A percentile compares a stretch with the other conserved stretches of the same genome.
phyloP scores from a whole-genome alignment of 92 coral and sea anemone species.

The Pocillopora grandis region DNA sequence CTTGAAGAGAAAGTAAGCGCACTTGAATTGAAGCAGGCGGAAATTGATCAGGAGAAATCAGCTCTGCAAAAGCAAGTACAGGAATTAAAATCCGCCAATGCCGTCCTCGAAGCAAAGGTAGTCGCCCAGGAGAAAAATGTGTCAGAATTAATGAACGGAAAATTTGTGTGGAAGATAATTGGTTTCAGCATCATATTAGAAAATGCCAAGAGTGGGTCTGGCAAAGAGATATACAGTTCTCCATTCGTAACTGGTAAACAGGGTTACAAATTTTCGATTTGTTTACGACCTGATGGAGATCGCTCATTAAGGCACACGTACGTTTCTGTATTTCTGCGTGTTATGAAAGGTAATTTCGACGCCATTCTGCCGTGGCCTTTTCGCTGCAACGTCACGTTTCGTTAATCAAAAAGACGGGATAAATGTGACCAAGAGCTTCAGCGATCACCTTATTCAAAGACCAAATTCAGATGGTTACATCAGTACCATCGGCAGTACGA shows the following conservation, averaged over 20 bases:
- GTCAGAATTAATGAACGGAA: background rate
- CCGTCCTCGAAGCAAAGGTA: background rate
- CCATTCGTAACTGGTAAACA: constrained; percentile 38
- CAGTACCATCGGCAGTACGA: constrained; percentile 32
- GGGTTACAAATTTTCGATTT: constrained; percentile 38
- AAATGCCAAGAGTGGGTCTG: constrained; percentile 16
- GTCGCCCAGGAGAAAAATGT: background rate
- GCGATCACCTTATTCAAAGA: constrained; percentile 1
- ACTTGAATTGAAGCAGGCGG: background rate
- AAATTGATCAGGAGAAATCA: background rate
- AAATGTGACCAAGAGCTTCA: constrained; percentile 2
- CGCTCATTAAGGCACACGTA: constrained; percentile 12
- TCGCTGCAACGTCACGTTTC: constrained; percentile 29
- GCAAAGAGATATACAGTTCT: constrained; percentile 9
- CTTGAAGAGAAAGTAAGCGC: background rate
- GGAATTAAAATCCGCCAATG: background rate
- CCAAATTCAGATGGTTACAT: constrained; percentile 11
- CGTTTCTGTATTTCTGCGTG: constrained; percentile 21
- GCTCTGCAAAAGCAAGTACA: background rate
- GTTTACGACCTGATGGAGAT: constrained; percentile 37
- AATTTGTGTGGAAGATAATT: constrained; percentile 45
- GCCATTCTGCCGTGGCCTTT: constrained; percentile 49
- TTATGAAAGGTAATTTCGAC: constrained; percentile 40
- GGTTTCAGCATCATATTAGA: constrained; percentile 19
- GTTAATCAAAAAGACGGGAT: constrained; percentile 28